Evolutionary conservation across 2,888 invertebrate genomes (phyloP), one percentile per base, ranked within the genome.

Genomic region (Napeogenes sylphis): DNA sequence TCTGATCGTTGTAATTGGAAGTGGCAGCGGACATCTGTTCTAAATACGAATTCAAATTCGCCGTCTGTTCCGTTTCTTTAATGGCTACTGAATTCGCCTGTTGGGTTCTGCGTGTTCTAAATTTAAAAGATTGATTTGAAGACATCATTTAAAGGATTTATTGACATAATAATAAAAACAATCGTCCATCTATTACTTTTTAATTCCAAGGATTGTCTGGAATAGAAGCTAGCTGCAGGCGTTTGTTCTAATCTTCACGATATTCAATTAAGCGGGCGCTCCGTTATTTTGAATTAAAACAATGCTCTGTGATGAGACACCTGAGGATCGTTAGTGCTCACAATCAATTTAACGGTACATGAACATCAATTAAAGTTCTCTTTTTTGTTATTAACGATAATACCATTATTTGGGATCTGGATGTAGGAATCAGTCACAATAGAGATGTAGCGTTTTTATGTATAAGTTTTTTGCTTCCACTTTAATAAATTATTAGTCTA

Each of bases 11-110:
- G 72, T 80, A 82, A 84, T 82, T 77, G 81, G 76, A 81, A 76
- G 76, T 76, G 76, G 78, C 73, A 70, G 70, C 79, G 75, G 76
- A 81, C 78, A 80, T 80, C 80, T 82, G 81, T 79, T 80, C 77
- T 71, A 74, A 78, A 80, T 78, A 73, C 75, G 71, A 77, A 79
- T 78, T 77, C 76, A 74, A 79, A 80, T 78, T 75, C 78, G 76
- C 79, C 77, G 75, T 75, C 78, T 78, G 79, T 78, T 75, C 80
- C 75, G 74, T 75, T 79, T 79, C 83, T 82, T 80, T 85, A 87
- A 87, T 86, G 86, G 85, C 87, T 85, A 87, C 87, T 86, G 87
- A 85, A 85, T 85, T 84, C 81, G 83, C 82, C 85, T 80, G 81
- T 81, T 76, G 76, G 73, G 68, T 68, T 73, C 73, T 74, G 75